Evolutionary conservation across 1,140 invertebrate genomes (phyloP).

Genomic region (Andrena cerasifolii): DNA sequence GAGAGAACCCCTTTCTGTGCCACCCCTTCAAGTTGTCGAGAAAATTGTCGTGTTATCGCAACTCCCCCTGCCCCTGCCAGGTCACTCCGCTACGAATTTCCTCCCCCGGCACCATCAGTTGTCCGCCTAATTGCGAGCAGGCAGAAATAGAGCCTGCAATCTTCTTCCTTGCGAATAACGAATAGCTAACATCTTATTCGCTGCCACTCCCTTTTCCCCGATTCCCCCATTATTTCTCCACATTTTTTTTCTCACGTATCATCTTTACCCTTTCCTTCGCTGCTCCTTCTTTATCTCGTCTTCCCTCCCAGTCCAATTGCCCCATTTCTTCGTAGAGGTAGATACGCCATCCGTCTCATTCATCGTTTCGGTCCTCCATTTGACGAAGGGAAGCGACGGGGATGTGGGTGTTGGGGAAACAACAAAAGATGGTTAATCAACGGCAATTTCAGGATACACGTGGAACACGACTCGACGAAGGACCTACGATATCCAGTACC

Average conservation of each 20-base stretch:
- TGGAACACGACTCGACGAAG: constrained; percentile 15
- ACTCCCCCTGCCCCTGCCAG: constrained; percentile 28
- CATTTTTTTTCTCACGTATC: background rate
- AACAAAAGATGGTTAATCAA: constrained; percentile 36
- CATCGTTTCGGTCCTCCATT: too few species aligned
- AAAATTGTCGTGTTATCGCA: constrained; percentile 55
- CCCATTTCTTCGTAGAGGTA: background rate
- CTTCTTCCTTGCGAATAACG: constrained; percentile 71
- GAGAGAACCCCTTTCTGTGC: constrained; percentile 54
- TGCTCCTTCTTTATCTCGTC: background rate
- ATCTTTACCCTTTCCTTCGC: background rate
- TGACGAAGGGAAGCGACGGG: background rate
- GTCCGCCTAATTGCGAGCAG: constrained; percentile 72
- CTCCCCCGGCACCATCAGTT: constrained; percentile 24
- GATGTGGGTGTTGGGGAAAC: constrained; percentile 2
- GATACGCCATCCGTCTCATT: too few species aligned
- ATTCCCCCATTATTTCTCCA: background rate
- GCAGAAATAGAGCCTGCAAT: constrained; percentile 78
- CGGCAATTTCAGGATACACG: constrained; percentile 39
- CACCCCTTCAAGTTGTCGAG: constrained; percentile 37
- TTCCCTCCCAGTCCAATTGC: background rate
- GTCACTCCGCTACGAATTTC: constrained; percentile 38
- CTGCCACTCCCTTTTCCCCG: background rate
- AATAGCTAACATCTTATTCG: constrained; percentile 58
- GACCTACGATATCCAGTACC: background rate